These are phyloP conservation scores for Corbicula japonica DNA, from an alignment of 2,888 invertebrate species.

Conservation along the genomic window DNA sequence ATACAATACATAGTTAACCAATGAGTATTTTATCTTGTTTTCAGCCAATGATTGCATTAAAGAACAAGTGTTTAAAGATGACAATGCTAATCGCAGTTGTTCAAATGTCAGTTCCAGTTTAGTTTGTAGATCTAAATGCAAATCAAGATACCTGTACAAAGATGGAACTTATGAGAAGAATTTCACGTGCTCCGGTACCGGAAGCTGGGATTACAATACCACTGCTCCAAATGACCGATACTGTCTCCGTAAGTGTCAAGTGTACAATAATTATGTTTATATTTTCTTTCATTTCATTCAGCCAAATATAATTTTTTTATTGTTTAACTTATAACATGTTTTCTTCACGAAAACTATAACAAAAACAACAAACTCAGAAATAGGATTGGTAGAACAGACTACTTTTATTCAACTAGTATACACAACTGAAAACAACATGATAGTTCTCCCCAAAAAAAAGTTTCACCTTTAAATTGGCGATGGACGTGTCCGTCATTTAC, in stretches of 20 bases:
- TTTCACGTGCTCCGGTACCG: conserved; percentile 31
- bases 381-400: no score
- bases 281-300: no score
- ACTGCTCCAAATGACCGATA: conserved; percentile 3
- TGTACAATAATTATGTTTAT: no score
- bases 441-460: no score
- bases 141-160: conserved; percentile 18
- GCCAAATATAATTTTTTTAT: no score
- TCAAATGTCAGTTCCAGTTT: conserved; percentile 1
- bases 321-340: no score
- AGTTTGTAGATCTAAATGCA: conserved; percentile 32
- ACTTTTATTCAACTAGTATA: no score
- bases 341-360: no score
- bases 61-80: conserved; percentile 28
- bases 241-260: conserved; percentile 41
- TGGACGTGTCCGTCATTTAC: no score
- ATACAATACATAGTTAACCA: not conserved
- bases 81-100: conserved; percentile 23
- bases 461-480: no score
- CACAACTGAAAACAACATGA: no score
- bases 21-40: not conserved
- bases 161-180: conserved; percentile 36
- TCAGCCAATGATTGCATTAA: conserved; percentile 36
- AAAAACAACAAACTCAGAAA: no score
- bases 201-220: conserved; percentile 19